Evolutionary conservation across 2,797 vertebrate species (phyloP), one percentile per base, ranked within the genome.

Genomic region (Oryzias dopingdopingensis): DNA sequence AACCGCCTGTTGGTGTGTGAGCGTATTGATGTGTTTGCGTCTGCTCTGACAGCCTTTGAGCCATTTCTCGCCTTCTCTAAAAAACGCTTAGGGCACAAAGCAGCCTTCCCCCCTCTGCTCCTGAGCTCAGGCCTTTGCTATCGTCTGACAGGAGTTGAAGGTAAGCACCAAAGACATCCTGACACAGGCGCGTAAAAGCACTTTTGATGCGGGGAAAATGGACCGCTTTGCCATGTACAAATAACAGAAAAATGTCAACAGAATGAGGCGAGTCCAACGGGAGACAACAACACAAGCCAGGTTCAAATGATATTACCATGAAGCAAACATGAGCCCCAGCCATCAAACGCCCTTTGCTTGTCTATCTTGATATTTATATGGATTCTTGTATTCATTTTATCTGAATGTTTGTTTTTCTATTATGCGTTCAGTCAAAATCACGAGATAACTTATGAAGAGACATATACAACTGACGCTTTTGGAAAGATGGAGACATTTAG

Each of bases 151-250:
- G 86, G 56, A 89, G 88, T 88, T 91, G 87, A 92, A 92, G 88
- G 89, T 90, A 92, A 92, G 90, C 89, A 88, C 87, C 83, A 89
- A 92, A 92, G 91, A 90, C 89, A 92, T 86, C 82, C 86, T 91
- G 88, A 92, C 91, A 90, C 87, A 70, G 73, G 26, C 70, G 51
- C 62, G 80, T 85, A 86, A 90, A 90, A 91, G 88, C 80, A 86
- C 81, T 91, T 92, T 91, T 91, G 89, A 92, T 90, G 88, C 82
- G 41, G 78, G 81, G 74, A 88, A 92, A 92, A 90, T 90, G 89
- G 92, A 91, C 91, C 91, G 77, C 89, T 91, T 92, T 92, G 82
- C 87, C 67, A 79, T 77, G 88, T 84, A 92, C 88, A 93, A 91
- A 91, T 73, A 91, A 88, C 89, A 88, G 79, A 77, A 85, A 86